phyloP scores from a whole-genome alignment of 2,797 vertebrate genomes.

The Harpagifer antarcticus region DNA sequence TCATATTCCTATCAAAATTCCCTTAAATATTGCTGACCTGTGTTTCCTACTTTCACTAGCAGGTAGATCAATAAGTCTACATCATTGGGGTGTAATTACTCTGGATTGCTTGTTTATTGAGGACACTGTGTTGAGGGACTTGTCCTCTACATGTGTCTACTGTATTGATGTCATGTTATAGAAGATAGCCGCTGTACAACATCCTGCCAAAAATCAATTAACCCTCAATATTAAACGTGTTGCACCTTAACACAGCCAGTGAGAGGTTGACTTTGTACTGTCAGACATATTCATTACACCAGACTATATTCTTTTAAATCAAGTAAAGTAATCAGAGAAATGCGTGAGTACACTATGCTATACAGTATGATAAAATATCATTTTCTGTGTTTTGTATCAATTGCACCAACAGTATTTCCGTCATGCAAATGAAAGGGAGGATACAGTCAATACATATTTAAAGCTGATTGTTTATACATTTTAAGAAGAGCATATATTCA shows the following conservation, averaged over 20 bases:
- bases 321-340: not conserved
- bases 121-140: constrained; percentile 29
- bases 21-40: constrained; percentile 33
- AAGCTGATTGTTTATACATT: not conserved
- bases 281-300: constrained; percentile 8
- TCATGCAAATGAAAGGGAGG: constrained; percentile 37
- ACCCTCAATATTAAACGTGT: constrained; percentile 1
- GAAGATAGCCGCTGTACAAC: constrained; percentile 37
- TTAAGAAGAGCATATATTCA: constrained; percentile 9
- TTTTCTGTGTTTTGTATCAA: constrained; percentile 23
- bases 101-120: constrained; percentile 47
- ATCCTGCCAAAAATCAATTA: constrained; percentile 46
- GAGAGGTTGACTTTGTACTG: constrained; percentile 3
- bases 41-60: constrained; percentile 40
- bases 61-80: constrained; percentile 60
- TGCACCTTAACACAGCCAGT: constrained; percentile 15
- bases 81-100: constrained; percentile 49
- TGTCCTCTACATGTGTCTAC: constrained; percentile 19
- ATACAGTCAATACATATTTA: constrained; percentile 11
- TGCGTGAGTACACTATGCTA: not conserved
- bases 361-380: not conserved
- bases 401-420: not conserved
- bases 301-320: constrained; percentile 7
- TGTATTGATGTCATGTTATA: constrained; percentile 31
- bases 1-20: not conserved